Evolutionary conservation across 35 echinoderm and acorn worm species (phyloP).

Genomic region (Stichopus chloronotus): DNA sequence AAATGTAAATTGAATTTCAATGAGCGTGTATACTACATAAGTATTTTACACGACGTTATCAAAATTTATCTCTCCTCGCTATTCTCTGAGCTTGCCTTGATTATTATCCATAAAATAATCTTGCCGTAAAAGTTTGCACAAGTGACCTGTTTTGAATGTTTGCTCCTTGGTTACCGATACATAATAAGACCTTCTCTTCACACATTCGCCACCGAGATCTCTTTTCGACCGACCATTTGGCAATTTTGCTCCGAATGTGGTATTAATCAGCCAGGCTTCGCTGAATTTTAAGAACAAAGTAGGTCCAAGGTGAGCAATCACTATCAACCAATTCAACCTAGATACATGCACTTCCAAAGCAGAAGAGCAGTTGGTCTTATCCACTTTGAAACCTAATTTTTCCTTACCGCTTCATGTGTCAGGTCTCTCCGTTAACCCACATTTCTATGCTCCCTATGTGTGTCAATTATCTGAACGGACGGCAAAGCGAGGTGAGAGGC

Average conservation of each 20-base stretch:
- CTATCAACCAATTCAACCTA: background rate
- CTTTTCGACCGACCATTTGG: too few relatives aligned
- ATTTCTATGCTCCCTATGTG: slow-evolving; percentile 2
- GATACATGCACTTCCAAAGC: background rate
- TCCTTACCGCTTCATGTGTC: background rate
- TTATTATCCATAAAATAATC: too few relatives aligned
- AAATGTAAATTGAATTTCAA: too few relatives aligned
- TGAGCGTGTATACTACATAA: too few relatives aligned
- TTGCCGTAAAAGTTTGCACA: too few relatives aligned
- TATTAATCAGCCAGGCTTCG: background rate
- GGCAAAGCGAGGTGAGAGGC: background rate
- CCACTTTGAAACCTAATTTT: slow-evolving; percentile 15
- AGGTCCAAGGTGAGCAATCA: slow-evolving; percentile 20
- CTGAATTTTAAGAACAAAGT: background rate
- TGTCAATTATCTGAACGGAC: background rate
- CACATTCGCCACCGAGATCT: too few relatives aligned
- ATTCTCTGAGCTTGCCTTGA: too few relatives aligned
- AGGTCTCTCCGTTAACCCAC: slow-evolving; percentile 20
- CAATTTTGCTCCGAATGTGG: background rate
- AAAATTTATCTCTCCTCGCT: too few relatives aligned
- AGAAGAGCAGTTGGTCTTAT: background rate
- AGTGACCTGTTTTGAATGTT: too few relatives aligned
- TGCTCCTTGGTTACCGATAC: too few relatives aligned
- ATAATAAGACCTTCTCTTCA: too few relatives aligned
- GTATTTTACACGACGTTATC: too few relatives aligned